Evolutionary conservation across 2,888 invertebrate species (phyloP).

Genomic region (Eupeodes latifasciatus): DNA sequence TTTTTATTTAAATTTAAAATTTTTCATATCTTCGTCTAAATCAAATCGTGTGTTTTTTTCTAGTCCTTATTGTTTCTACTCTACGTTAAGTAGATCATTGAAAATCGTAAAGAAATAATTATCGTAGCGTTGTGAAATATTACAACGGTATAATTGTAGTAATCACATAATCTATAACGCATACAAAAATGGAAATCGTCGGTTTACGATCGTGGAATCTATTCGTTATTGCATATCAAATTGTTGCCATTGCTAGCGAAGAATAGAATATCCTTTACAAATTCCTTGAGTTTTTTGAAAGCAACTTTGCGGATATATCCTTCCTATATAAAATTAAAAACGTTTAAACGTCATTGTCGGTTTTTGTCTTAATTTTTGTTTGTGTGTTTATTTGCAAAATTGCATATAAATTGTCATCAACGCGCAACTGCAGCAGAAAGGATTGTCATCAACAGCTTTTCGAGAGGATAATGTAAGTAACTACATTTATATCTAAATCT

Average conservation of each 20-base stretch:
- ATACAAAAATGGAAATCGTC: slow-evolving; percentile 65
- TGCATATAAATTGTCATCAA: slow-evolving; percentile 47
- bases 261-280: slow-evolving; percentile 41
- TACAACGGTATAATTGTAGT: slow-evolving; percentile 11
- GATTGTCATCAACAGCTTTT: slow-evolving; percentile 63
- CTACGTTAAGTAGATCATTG: background rate
- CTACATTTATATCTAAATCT: background rate
- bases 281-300: slow-evolving; percentile 16
- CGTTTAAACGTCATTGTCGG: slow-evolving; percentile 33
- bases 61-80: slow-evolving; percentile 2
- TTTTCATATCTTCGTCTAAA: background rate
- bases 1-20: background rate
- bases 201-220: slow-evolving; percentile 68
- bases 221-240: slow-evolving; percentile 63
- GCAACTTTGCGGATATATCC: background rate
- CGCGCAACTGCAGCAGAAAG: slow-evolving; percentile 76
- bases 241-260: slow-evolving; percentile 62
- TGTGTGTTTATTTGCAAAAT: slow-evolving; percentile 3
- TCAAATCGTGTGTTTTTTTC: slow-evolving; percentile 35
- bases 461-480: slow-evolving; percentile 70
- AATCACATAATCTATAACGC: background rate
- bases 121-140: background rate
- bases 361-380: slow-evolving; percentile 26
- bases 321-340: slow-evolving; percentile 20
- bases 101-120: background rate